Base-by-base conservation (phyloP, 2,888 invertebrate species). In the Eristalis pertinax region DNA sequence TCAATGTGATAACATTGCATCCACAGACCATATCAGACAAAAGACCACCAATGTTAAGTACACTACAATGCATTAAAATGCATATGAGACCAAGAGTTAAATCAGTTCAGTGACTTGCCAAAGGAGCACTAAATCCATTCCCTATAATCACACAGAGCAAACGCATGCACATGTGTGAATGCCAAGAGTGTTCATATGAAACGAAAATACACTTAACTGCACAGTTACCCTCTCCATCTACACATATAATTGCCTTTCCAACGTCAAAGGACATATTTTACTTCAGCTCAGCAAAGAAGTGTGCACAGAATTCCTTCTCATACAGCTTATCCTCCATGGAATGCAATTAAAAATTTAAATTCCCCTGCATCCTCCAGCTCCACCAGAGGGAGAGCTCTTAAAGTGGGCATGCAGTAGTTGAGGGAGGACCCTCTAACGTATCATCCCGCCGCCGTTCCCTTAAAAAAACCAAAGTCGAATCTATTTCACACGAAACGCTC, bases 401-500 rank as follows among this genome's bases (percentile, higher is more conserved):
- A 26, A 24, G 24, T 15, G 26, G 10, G 13, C 13, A 60, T 11
- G 11, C 60, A 26, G 56, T 26, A 13, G 15, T n/a, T 15, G 4
- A 26, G 26, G 60, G 8, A n/a, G 19, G n/a, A 43, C 15, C 1
- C 35, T 7, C 8, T 35, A 2, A 35, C 2, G 43, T 5, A 8
- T 2, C 50, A 50, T 19, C 19, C 43, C 43, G 4, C 15, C 1
- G 15, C 15, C 43, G n/a, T 4, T n/a, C n/a, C 8, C 19, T 19
- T 5, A 11, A 38, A 29, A 19, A 69, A 60, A 72, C 65, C 58
- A 19, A 65, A 65, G 13, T 35, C 43, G 5, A 38, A 72, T 65
- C 32, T 58, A 65, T 58, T 72, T 58, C 58, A 65, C 22, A 72
- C 65, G 24, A 41, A 65, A 72, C 72, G n/a, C 65, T 24, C 69